Conservation (phyloP, 2,888 invertebrate genomes). For the Tetropium fuscum region DNA sequence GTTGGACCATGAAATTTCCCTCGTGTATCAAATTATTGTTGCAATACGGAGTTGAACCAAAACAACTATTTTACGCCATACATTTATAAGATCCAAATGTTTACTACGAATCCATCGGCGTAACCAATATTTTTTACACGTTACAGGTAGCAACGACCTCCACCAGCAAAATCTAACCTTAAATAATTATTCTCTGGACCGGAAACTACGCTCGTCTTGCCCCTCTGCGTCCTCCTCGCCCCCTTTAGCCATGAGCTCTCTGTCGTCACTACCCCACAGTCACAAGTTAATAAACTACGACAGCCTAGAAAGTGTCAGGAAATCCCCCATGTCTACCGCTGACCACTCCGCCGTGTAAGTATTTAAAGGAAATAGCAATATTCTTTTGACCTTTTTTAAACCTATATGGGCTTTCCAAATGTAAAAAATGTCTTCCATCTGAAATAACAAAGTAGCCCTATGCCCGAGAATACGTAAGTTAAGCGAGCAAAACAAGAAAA, state of each 20-base stretch:
- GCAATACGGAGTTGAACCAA: too few relatives aligned
- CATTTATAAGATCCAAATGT: not conserved
- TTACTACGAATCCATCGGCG: not conserved
- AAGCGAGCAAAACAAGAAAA: too few relatives aligned
- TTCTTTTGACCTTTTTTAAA: too few relatives aligned
- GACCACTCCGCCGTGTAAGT: slow-evolving; percentile 61
- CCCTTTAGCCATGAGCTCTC: slow-evolving; percentile 70
- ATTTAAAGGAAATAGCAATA: too few relatives aligned
- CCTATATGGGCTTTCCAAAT: too few relatives aligned
- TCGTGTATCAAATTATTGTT: too few relatives aligned
- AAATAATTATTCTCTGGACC: slow-evolving; percentile 69
- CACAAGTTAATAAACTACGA: slow-evolving; percentile 67
- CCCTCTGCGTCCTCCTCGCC: slow-evolving; percentile 70
- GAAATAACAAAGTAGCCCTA: too few relatives aligned
- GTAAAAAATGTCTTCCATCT: too few relatives aligned
- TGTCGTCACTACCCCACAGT: slow-evolving; percentile 71
- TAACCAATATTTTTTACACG: slow-evolving; percentile 16
- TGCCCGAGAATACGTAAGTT: too few relatives aligned
- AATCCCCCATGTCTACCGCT: slow-evolving; percentile 63
- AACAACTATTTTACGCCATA: too few relatives aligned
- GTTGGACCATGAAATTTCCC: too few relatives aligned
- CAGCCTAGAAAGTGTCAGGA: slow-evolving; percentile 67
- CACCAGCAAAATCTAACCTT: slow-evolving; percentile 58
- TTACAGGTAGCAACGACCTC: slow-evolving; percentile 69
- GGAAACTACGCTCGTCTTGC: slow-evolving; percentile 67